A percentile compares a stretch with the other conserved stretches of the same genome.
Evolutionary conservation across 2,797 vertebrate genomes (phyloP).

Genomic region (Micromesistius poutassou): DNA sequence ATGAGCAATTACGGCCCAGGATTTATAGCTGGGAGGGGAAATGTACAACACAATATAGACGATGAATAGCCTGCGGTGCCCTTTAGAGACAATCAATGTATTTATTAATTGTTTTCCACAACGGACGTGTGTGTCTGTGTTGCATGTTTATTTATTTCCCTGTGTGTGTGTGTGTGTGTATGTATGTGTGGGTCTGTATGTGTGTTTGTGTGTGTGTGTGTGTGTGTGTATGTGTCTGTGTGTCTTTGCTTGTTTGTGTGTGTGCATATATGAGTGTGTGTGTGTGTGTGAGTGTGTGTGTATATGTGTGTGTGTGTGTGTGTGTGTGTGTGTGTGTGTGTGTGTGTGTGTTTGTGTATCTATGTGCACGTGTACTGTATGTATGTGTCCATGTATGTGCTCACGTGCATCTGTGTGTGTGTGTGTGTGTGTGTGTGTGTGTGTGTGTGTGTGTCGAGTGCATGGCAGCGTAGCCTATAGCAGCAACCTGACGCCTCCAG

Average conservation of each 20-base stretch:
- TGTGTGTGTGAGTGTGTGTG: not conserved
- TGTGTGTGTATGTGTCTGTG: not conserved
- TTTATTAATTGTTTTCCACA: not conserved
- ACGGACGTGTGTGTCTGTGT: not conserved
- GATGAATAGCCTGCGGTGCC: constrained; percentile 50
- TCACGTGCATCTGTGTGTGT: not conserved
- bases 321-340: constrained; percentile 11
- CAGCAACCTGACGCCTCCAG: constrained; percentile 29
- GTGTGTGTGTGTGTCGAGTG: constrained; percentile 15
- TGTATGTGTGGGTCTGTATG: not conserved
- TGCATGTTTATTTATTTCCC: not conserved
- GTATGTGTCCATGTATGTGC: not conserved
- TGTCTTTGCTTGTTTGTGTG: not conserved
- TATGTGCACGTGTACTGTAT: too few species aligned
- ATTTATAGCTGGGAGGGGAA: constrained; percentile 56
- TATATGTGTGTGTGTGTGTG: constrained; percentile 3
- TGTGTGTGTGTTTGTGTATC: not conserved
- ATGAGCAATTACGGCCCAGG: constrained; percentile 42
- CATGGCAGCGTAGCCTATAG: constrained; percentile 18
- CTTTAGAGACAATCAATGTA: constrained; percentile 45
- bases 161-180: not conserved
- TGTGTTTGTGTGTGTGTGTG: not conserved
- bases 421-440: not conserved
- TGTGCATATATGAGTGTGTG: not conserved
- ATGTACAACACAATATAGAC: constrained; percentile 29